Evolutionary conservation across 2,113 vertebrate genomes (phyloP).

Genomic region (Thamnaconus septentrionalis): DNA sequence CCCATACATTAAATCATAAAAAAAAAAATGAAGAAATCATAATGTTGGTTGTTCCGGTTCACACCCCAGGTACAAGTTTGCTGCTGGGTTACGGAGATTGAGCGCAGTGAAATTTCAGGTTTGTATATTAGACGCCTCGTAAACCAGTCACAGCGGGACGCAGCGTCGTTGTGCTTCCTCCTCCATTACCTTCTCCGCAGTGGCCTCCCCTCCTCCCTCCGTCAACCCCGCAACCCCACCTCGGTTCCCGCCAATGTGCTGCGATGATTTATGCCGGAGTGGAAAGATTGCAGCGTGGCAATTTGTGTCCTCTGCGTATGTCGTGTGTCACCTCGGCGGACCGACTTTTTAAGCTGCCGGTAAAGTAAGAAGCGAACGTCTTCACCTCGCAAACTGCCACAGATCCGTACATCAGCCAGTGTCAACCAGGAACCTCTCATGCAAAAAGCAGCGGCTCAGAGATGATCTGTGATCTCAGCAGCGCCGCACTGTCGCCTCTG

Average conservation of each 20-base stretch:
- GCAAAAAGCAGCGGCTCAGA: too few relatives aligned
- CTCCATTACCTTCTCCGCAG: slow-evolving; percentile 21
- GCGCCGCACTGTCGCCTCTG: too few relatives aligned
- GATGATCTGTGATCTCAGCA: too few relatives aligned
- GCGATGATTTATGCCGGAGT: slow-evolving; percentile 47
- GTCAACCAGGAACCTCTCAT: too few relatives aligned
- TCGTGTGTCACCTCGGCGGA: slow-evolving; percentile 26
- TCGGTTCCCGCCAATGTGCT: slow-evolving; percentile 6
- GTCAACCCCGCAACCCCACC: slow-evolving; percentile 36
- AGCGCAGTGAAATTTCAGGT: slow-evolving; percentile 30
- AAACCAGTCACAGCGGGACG: slow-evolving; percentile 36
- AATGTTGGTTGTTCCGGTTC: slow-evolving; percentile 32
- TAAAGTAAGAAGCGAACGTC: slow-evolving; percentile 26
- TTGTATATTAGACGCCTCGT: slow-evolving; percentile 45
- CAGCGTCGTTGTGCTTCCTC: slow-evolving; percentile 24
- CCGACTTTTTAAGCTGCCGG: slow-evolving; percentile 8
- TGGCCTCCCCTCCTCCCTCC: slow-evolving; percentile 26
- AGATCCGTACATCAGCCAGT: slow-evolving; percentile 2
- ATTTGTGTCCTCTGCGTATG: slow-evolving; percentile 37
- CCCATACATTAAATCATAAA: too few relatives aligned
- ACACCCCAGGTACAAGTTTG: slow-evolving; percentile 24
- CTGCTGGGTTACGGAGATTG: slow-evolving; percentile 33
- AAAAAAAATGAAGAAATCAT: background rate
- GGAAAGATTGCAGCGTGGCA: slow-evolving; percentile 45
- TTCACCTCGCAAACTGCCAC: slow-evolving; percentile 1